Percentiles rank a stretch among this genome's conserved stretches.
Evolutionary conservation across 2,888 invertebrate genomes (phyloP).

Genomic region (Nemurella pictetii): DNA sequence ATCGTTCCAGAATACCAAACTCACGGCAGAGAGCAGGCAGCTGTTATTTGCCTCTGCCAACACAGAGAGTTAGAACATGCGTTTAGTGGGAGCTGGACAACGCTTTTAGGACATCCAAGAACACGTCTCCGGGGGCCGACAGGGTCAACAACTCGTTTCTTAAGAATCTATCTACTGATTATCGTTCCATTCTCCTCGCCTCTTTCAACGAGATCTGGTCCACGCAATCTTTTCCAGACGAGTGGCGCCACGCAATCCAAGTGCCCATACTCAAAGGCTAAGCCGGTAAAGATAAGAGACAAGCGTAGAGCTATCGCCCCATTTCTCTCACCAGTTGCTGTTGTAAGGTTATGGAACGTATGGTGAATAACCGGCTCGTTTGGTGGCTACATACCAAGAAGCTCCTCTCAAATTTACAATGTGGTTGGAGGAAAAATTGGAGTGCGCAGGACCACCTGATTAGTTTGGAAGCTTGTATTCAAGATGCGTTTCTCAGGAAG

Average conservation of each 20-base stretch:
- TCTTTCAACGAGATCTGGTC: no score
- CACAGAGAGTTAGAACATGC: no score
- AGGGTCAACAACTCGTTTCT: no score
- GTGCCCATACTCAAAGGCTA: constrained; percentile 20
- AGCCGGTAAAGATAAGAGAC: neutral
- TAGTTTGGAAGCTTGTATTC: constrained; percentile 41
- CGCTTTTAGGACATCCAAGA: no score
- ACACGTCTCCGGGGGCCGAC: no score
- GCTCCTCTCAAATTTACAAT: constrained; percentile 38
- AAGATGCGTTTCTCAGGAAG: constrained; percentile 41
- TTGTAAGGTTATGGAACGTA: constrained; percentile 29
- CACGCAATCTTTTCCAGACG: constrained; percentile 17
- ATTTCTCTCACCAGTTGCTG: constrained; percentile 45
- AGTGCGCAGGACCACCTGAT: constrained; percentile 24
- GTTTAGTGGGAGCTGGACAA: no score
- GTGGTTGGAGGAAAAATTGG: neutral
- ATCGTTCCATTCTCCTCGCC: no score
- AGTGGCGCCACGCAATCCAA: constrained; percentile 6
- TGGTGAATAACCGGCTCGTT: constrained; percentile 43
- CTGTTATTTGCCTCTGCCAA: no score
- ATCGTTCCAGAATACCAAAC: no score
- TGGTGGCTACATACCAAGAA: constrained; percentile 41
- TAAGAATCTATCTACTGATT: no score
- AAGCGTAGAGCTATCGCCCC: constrained; percentile 41
- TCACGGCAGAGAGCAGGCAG: no score